phyloP scores from a whole-genome alignment of 2,797 vertebrate genomes.

The Mionectes olivaceus region DNA sequence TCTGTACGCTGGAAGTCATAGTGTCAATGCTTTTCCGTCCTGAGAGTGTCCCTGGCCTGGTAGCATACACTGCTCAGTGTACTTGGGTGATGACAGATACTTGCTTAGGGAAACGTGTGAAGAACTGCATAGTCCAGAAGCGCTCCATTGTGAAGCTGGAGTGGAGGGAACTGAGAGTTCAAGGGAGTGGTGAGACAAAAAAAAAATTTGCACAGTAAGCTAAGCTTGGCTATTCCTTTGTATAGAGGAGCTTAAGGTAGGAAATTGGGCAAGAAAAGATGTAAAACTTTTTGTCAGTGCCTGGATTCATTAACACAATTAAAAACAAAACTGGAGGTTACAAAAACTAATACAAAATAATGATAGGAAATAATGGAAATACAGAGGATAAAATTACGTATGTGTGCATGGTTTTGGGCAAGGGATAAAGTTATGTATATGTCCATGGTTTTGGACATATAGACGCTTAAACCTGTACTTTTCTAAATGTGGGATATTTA shows the following conservation, averaged over 20 bases:
- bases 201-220: background rate
- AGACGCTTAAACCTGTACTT: background rate
- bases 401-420: background rate
- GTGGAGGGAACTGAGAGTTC: background rate
- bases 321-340: background rate
- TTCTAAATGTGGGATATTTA: background rate
- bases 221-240: background rate
- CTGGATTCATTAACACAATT: background rate
- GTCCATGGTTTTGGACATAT: background rate
- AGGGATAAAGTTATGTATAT: background rate
- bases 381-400: background rate
- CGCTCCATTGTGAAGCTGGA: accelerated
- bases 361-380: background rate
- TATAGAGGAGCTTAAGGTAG: background rate
- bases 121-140: background rate
- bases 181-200: background rate
- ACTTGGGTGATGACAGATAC: background rate
- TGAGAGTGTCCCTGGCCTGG: too few relatives aligned
- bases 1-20: background rate
- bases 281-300: background rate
- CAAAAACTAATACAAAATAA: background rate
- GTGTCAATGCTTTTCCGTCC: background rate
- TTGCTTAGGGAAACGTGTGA: background rate
- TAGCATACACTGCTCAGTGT: background rate
- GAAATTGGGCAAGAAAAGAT: background rate